A percentile compares a stretch with the other conserved stretches of the same genome.
phyloP scores from a whole-genome alignment of 2,888 invertebrate genomes.

The Argynnis bischoffii region DNA sequence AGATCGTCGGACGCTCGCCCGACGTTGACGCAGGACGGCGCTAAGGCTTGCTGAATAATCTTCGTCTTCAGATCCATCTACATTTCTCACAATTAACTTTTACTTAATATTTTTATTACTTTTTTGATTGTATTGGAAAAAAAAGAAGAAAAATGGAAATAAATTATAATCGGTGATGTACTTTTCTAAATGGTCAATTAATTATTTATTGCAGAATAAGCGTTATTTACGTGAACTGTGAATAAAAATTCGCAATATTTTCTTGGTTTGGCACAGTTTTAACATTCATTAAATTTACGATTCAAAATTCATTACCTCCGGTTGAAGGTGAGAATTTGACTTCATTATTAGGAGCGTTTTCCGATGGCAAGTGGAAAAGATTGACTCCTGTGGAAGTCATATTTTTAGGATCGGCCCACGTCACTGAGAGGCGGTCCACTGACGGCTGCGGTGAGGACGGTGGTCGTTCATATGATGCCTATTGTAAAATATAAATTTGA shows the following conservation, averaged over 20 bases:
- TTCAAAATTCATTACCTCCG: conserved; percentile 42
- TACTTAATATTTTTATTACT: neutral
- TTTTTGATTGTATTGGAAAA: no score
- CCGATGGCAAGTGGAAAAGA: conserved; percentile 71
- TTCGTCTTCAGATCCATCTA: conserved; percentile 87
- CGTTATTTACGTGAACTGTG: no score
- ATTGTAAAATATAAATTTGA: conserved; percentile 5
- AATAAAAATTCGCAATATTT: no score
- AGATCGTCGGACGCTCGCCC: conserved; percentile 88
- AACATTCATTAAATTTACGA: no score
- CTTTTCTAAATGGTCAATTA: no score
- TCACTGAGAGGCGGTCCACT: conserved; percentile 87
- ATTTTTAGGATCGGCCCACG: conserved; percentile 84
- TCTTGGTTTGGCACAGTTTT: no score
- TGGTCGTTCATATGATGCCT: conserved; percentile 75
- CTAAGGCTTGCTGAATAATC: conserved; percentile 94
- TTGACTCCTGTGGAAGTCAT: conserved; percentile 76
- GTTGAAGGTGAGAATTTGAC: conserved; percentile 70
- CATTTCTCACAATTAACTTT: conserved; percentile 2
- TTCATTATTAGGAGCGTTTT: conserved; percentile 65
- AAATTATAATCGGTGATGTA: no score
- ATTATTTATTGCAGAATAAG: no score
- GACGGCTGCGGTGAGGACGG: conserved; percentile 87
- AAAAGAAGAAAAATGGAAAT: no score
- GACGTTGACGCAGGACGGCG: conserved; percentile 89